A percentile compares a stretch with the other conserved stretches of the same genome.
phyloP scores from a whole-genome alignment of 2,888 invertebrate genomes.

The Drosophila imparisetae region DNA sequence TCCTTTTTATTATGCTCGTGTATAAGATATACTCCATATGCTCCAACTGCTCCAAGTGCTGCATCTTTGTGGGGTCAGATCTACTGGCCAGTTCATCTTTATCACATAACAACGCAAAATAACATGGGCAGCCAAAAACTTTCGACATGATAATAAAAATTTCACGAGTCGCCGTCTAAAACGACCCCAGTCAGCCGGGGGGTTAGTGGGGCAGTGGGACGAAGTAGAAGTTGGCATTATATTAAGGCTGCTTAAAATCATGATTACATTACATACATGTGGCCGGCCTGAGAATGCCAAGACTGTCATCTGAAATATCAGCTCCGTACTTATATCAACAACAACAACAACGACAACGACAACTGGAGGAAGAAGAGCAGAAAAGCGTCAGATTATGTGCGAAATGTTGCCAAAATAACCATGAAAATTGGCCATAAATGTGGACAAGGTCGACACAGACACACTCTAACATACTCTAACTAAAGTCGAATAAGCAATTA shows the following conservation, averaged over 20 bases:
- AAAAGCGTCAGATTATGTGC: constrained; percentile 69
- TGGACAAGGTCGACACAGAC: background rate
- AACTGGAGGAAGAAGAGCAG: constrained; percentile 19
- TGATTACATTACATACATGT: constrained; percentile 60
- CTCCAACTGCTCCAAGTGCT: background rate
- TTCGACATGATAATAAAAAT: constrained; percentile 73
- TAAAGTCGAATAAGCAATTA: background rate
- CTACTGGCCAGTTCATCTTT: constrained; percentile 69
- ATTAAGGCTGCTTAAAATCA: constrained; percentile 73
- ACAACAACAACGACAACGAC: constrained; percentile 31
- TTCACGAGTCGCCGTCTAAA: constrained; percentile 37
- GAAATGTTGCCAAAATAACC: constrained; percentile 62
- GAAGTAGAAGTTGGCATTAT: constrained; percentile 23
- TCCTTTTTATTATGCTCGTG: constrained; percentile 46
- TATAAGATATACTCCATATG: constrained; percentile 2
- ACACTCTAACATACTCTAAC: constrained; percentile 17
- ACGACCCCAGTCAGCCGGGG: constrained; percentile 23
- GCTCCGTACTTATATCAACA: constrained; percentile 25
- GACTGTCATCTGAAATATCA: constrained; percentile 25
- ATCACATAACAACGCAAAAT: constrained; percentile 48
- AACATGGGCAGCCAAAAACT: constrained; percentile 57
- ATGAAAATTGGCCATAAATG: constrained; percentile 31
- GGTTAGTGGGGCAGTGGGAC: background rate
- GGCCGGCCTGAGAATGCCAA: constrained; percentile 52
- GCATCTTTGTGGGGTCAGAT: constrained; percentile 16